These are phyloP conservation scores for Phylloscopus whistleri DNA, from an alignment of 2,113 vertebrate species.

Conservation along the genomic window DNA sequence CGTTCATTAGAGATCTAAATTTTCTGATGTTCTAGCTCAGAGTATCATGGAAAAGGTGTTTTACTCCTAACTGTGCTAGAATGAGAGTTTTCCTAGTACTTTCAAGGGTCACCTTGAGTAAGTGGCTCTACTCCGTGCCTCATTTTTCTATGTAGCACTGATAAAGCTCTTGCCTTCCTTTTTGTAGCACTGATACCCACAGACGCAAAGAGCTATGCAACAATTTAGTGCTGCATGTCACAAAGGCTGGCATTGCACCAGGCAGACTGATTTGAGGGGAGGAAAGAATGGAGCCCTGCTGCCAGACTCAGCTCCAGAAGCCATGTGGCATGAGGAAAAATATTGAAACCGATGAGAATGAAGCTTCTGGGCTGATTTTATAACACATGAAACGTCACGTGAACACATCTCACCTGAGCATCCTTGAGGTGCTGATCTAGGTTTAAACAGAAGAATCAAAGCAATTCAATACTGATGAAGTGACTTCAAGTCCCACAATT, in stretches of 20 bases:
- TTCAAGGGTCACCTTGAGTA: neutral
- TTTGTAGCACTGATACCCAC: neutral
- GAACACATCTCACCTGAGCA: accelerated
- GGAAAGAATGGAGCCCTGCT: neutral
- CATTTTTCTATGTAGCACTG: neutral
- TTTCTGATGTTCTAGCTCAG: neutral
- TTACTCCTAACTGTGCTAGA: neutral
- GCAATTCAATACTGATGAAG: neutral
- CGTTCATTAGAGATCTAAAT: neutral
- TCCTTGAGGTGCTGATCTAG: neutral
- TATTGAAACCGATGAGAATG: neutral
- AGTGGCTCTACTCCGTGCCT: neutral
- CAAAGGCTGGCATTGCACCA: neutral
- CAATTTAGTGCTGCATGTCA: neutral
- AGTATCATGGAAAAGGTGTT: neutral
- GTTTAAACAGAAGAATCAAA: neutral
- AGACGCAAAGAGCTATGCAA: neutral
- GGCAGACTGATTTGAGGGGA: neutral
- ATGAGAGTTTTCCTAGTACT: neutral
- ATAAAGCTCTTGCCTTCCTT: neutral
- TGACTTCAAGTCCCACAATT: neutral
- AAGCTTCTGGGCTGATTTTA: neutral
- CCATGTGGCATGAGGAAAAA: neutral
- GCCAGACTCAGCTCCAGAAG: neutral
- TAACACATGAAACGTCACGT: neutral